A percentile compares a stretch with the other conserved stretches of the same genome.
Conservation (phyloP, 2,113 vertebrate genomes). For the Sinocyclocheilus rhinocerous region DNA sequence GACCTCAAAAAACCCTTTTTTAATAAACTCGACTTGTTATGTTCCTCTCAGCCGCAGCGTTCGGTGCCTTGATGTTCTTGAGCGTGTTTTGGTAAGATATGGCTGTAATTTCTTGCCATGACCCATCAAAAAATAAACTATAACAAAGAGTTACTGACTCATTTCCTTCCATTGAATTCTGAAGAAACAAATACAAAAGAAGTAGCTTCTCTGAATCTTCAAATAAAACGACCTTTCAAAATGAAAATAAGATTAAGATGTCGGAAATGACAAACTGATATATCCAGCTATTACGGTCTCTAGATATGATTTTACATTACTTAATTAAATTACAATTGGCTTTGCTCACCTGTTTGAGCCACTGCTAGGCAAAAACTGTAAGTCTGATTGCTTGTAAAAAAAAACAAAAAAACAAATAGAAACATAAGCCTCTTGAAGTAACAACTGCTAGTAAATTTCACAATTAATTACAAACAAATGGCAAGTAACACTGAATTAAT, state of each 20-base stretch:
- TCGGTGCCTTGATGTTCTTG: neutral
- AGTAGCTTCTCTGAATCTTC: neutral
- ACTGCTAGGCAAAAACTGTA: neutral
- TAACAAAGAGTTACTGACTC: neutral
- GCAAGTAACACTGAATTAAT: neutral
- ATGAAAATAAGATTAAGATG: neutral
- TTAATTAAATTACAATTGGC: neutral
- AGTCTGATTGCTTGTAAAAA: neutral
- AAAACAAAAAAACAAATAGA: neutral
- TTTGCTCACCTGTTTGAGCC: neutral
- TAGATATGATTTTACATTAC: neutral
- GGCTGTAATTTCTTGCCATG: too few relatives aligned
- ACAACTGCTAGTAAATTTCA: neutral
- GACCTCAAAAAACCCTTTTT: neutral
- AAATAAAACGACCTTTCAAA: neutral
- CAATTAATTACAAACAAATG: neutral
- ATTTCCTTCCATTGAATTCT: conserved; percentile 16
- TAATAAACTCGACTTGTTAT: neutral
- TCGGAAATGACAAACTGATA: neutral
- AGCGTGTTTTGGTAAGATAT: neutral
- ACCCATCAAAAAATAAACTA: neutral
- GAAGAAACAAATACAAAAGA: neutral
- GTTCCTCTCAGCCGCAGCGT: neutral
- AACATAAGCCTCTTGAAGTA: neutral
- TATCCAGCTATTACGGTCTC: neutral